These are phyloP conservation scores for Euwallacea fornicatus DNA, from an alignment of 1,140 invertebrate genomes.

Conservation along the genomic window DNA sequence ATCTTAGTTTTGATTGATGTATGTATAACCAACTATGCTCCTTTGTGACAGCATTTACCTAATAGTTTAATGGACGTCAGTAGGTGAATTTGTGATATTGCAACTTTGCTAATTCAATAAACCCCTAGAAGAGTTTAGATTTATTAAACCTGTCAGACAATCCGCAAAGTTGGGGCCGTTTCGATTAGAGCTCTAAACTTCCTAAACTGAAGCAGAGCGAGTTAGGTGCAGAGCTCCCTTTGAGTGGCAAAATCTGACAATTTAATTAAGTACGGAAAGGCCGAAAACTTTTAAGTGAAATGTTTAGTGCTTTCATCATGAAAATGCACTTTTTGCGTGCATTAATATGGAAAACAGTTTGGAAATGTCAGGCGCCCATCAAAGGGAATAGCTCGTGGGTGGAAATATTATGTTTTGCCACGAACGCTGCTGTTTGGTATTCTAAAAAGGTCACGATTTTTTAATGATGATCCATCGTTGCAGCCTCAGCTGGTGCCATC, in stretches of 20 bases:
- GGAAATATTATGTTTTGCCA: background rate
- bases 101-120: constrained; percentile 1
- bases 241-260: background rate
- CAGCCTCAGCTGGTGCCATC: background rate
- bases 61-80: background rate
- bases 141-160: background rate
- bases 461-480: constrained; percentile 14
- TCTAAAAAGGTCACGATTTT: constrained; percentile 6
- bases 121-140: background rate
- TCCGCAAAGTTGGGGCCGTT: background rate
- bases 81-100: background rate
- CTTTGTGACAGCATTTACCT: too few relatives aligned
- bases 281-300: background rate
- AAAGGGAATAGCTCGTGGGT: background rate
- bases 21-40: too few relatives aligned
- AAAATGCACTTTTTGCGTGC: background rate
- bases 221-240: background rate
- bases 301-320: background rate
- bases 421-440: constrained; percentile 1
- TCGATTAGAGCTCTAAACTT: background rate
- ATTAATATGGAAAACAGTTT: background rate
- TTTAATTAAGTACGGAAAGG: constrained; percentile 2
- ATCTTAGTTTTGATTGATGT: too few relatives aligned
- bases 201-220: background rate
- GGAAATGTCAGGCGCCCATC: background rate